Base-by-base conservation (phyloP, 2,888 invertebrate genomes). In the Arrhopalites spinosus region DNA sequence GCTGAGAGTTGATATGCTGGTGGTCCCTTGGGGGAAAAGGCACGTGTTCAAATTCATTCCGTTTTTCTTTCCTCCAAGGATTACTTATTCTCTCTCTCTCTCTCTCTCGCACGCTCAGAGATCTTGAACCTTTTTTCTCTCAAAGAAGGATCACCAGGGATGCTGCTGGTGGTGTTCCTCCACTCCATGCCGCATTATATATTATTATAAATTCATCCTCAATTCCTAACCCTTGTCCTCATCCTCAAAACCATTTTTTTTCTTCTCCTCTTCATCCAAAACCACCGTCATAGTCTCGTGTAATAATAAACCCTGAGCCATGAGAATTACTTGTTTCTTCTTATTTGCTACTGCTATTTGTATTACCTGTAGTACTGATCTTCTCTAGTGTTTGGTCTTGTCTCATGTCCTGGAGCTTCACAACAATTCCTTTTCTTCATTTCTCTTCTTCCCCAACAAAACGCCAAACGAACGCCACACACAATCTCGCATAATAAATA, bases 21-120 rank as follows among this genome's bases (percentile, higher is more conserved):
- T 77, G 74, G 68, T 63, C 73, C 77, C 79, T 77, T 78, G 27
- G 73, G 77, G 79, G 76, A 67, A 45, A 71, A 78, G 79, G 79
- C 79, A 79, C 79, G 79, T 79, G 79, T 78, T 78, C 75, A 47
- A 69, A 53, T 50, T 64, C 64, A 64, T 36, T 36, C 25, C n/a
- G 23, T 64, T 64, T 36, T 29, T n/a, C 61, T 27, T 27, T n/a
- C 1, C 36, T 36, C 17, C n/a, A 30, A 36, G 64, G 64, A 29
- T 64, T 64, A 64, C 64, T 43, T 25, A 23, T 20, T n/a, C 27
- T 36, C 43, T 64, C 11, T 30, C 43, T 64, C 43, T 25, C 17
- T 8, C 27, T 25, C 59, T n/a, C 53, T 53, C 50, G 15, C 20
- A 50, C 50, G 2, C 20, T 53, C 53, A 1, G 1, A 47, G 47